A percentile compares a stretch with the other conserved stretches of the same genome.
phyloP scores from a whole-genome alignment of 2,888 invertebrate species.

The Lithodes maja region DNA sequence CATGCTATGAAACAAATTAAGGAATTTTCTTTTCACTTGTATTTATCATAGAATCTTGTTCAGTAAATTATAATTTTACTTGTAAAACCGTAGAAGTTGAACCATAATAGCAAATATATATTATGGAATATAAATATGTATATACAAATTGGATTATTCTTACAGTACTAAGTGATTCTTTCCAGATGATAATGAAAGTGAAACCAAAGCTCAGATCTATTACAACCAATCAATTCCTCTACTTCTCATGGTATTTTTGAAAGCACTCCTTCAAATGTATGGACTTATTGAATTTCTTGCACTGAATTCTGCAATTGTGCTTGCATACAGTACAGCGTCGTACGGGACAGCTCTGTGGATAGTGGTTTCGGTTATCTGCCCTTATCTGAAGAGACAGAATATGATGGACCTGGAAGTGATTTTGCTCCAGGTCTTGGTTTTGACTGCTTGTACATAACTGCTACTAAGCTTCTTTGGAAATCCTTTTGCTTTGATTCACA shows the following conservation, averaged over 20 bases:
- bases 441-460: slow-evolving; percentile 32
- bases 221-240: too few species aligned
- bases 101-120: too few species aligned
- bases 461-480: slow-evolving; percentile 41
- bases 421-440: slow-evolving; percentile 21
- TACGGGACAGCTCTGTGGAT: background rate
- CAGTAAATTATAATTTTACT: too few species aligned
- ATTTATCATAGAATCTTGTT: too few species aligned
- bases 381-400: slow-evolving; percentile 30
- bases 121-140: too few species aligned
- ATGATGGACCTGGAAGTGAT: slow-evolving; percentile 27
- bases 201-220: background rate
- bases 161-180: too few species aligned
- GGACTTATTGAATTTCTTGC: slow-evolving; percentile 15
- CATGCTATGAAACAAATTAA: too few species aligned
- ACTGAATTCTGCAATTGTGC: slow-evolving; percentile 18
- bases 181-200: background rate
- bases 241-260: slow-evolving; percentile 23
- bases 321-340: slow-evolving; percentile 26
- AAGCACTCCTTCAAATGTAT: slow-evolving; percentile 31
- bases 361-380: slow-evolving; percentile 36
- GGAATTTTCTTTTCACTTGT: too few species aligned
- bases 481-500: background rate
- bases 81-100: too few species aligned
- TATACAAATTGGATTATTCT: too few species aligned